Conservation (phyloP, 2,888 invertebrate species). For the Drosophila tripunctata region DNA sequence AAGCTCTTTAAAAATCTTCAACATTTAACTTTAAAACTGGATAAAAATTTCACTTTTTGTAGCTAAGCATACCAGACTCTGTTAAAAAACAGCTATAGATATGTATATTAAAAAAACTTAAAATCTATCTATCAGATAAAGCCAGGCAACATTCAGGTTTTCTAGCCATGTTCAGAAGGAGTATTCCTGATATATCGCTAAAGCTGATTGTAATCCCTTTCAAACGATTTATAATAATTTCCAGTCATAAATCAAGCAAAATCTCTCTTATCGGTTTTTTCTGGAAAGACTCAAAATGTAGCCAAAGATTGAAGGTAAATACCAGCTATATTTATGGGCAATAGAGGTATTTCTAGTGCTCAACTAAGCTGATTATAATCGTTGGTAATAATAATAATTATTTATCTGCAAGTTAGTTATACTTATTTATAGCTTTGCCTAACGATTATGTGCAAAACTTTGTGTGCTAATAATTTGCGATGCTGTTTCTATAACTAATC, state of each 20-base stretch:
- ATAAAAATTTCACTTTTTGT: no score
- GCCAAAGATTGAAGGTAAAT: constrained; percentile 2
- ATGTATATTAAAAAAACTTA: no score
- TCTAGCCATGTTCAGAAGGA: not conserved
- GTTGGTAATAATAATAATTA: not conserved
- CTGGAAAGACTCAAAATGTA: not conserved
- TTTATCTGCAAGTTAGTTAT: not conserved
- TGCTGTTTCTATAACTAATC: constrained; percentile 17
- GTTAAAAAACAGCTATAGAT: not conserved
- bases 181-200: not conserved
- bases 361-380: constrained; percentile 2
- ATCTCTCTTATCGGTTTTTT: not conserved
- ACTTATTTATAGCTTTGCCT: constrained; percentile 11
- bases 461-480: constrained; percentile 16
- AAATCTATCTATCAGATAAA: not conserved
- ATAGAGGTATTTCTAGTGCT: not conserved
- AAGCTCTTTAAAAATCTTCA: no score
- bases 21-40: no score
- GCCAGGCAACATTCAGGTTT: not conserved
- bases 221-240: not conserved
- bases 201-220: not conserved
- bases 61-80: no score
- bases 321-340: constrained; percentile 1
- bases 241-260: not conserved
- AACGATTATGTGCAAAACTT: constrained; percentile 2